A percentile compares a stretch with the other conserved stretches of the same genome.
Conservation (phyloP, 2,888 invertebrate genomes). For the Gandaritis pyraliata region DNA sequence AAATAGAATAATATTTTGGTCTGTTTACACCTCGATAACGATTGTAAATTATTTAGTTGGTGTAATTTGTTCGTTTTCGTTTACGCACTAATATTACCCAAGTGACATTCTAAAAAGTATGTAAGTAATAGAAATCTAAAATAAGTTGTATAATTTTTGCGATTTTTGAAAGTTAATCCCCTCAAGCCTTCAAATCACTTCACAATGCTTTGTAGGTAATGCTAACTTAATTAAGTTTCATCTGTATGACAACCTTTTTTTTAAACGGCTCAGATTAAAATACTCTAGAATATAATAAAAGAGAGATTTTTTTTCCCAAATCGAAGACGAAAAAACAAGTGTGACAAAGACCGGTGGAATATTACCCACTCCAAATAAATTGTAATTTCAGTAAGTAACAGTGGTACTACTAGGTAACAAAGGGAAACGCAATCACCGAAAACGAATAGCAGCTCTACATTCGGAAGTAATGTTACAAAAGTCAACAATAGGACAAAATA, state of each 20-base stretch:
- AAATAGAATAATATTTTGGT: slow-evolving; percentile 1
- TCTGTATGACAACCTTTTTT: slow-evolving; percentile 41
- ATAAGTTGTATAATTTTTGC: no score
- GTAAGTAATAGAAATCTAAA: no score
- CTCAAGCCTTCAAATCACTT: no score
- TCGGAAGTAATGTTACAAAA: slow-evolving; percentile 45
- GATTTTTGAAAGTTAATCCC: no score
- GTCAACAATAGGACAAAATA: slow-evolving; percentile 50
- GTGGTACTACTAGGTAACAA: slow-evolving; percentile 9
- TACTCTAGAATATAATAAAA: slow-evolving; percentile 30
- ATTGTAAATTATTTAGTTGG: no score
- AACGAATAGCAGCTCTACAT: slow-evolving; percentile 42
- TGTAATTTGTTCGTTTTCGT: no score
- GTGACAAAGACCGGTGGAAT: background rate
- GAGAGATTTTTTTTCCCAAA: slow-evolving; percentile 9
- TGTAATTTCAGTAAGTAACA: slow-evolving; percentile 9
- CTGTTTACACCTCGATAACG: background rate
- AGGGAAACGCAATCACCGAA: slow-evolving; percentile 46
- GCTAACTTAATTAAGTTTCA: slow-evolving; percentile 46
- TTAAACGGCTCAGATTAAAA: slow-evolving; percentile 33
- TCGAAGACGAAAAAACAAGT: background rate
- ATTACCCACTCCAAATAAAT: slow-evolving; percentile 6
- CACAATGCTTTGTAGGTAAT: background rate
- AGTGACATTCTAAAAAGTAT: no score
- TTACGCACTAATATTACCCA: no score